Conservation (phyloP, 2,113 vertebrate genomes). For the Microcebus murinus region DNA sequence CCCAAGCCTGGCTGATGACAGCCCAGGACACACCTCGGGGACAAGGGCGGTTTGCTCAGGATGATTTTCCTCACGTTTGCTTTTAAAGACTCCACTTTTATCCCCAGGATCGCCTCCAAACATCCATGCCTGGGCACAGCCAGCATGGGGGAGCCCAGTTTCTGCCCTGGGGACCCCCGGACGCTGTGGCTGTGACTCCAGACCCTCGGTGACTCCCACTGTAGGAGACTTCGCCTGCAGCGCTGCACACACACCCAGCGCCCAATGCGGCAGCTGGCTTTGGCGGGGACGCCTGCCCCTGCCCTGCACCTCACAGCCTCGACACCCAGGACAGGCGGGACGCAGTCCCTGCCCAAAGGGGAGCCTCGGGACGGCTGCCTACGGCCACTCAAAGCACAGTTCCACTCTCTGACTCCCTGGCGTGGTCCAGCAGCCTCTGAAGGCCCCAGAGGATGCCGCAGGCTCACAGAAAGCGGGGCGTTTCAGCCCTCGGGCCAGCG, state of each 20-base stretch:
- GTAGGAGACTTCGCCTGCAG: neutral
- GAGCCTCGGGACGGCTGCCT: neutral
- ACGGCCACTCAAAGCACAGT: neutral
- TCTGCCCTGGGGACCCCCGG: neutral
- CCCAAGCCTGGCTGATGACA: neutral
- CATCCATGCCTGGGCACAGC: neutral
- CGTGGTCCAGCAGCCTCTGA: neutral
- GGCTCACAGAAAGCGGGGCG: accelerated
- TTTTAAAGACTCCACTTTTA: neutral
- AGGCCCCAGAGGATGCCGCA: no score
- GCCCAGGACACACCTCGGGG: neutral
- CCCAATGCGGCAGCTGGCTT: neutral
- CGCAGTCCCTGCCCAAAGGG: neutral
- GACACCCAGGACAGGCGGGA: accelerated
- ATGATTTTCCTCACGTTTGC: accelerated
- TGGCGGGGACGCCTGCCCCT: neutral
- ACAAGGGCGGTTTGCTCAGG: neutral
- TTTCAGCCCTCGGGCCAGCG: neutral
- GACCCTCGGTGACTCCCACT: neutral
- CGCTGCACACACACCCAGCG: neutral
- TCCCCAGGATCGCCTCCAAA: neutral
- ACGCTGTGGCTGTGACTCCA: neutral
- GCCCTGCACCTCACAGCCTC: accelerated
- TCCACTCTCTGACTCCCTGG: neutral
- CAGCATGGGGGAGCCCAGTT: accelerated